phyloP scores from a whole-genome alignment of 2,113 vertebrate genomes.

The Lota lota region DNA sequence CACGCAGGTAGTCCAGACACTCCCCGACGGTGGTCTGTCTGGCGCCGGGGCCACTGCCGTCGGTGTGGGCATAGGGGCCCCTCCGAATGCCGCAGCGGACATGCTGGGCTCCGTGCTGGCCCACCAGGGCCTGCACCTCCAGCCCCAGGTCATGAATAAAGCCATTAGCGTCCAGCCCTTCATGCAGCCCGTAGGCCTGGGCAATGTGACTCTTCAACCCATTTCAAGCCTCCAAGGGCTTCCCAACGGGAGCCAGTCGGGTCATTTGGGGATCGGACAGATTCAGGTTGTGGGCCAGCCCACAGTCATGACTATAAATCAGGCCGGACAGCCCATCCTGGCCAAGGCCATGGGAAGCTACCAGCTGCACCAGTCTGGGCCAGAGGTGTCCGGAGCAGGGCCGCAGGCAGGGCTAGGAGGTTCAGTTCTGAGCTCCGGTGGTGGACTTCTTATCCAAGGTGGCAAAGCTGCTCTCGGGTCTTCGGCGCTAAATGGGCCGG shows the following conservation, averaged over 20 bases:
- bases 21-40: constrained; percentile 77
- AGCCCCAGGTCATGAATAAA: constrained; percentile 90
- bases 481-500: constrained; percentile 81
- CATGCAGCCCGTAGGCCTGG: constrained; percentile 87
- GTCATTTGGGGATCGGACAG: constrained; percentile 84
- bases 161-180: constrained; percentile 92
- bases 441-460: constrained; percentile 88
- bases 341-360: constrained; percentile 88
- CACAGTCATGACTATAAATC: constrained; percentile 94
- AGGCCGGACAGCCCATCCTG: constrained; percentile 83
- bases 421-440: constrained; percentile 65
- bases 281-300: constrained; percentile 95
- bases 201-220: constrained; percentile 92
- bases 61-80: constrained; percentile 70
- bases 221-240: constrained; percentile 87
- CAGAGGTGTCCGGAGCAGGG: constrained; percentile 73
- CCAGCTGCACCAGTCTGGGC: constrained; percentile 79
- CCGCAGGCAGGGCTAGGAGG: constrained; percentile 73
- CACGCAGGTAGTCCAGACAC: constrained; percentile 84
- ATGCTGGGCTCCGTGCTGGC: constrained; percentile 87
- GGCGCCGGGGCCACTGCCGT: constrained; percentile 60
- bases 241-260: constrained; percentile 87
- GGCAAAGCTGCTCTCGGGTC: constrained; percentile 76
- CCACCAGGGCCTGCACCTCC: constrained; percentile 87
- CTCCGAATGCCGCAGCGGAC: constrained; percentile 72